A percentile compares a stretch with the other conserved stretches of the same genome.
phyloP scores from a whole-genome alignment of 2,113 vertebrate species.

The Genyomyrus donnyi region DNA sequence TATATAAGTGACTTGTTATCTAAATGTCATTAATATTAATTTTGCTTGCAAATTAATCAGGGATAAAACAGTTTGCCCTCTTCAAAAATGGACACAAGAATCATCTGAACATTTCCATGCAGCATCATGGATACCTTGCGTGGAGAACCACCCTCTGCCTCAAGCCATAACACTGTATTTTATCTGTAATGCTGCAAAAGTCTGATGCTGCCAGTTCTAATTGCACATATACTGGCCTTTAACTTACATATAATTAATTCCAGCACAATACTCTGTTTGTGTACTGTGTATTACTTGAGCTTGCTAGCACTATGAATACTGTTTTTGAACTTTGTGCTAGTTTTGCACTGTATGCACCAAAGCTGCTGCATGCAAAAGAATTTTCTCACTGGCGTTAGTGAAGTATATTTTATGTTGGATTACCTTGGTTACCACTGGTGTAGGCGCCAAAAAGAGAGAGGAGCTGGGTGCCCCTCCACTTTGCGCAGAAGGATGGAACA shows the following conservation, averaged over 20 bases:
- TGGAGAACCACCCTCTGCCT: neutral
- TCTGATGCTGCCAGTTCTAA: neutral
- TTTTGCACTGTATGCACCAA: neutral
- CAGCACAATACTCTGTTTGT: neutral
- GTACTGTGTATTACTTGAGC: neutral
- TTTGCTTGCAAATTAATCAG: neutral
- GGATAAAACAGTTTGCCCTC: neutral
- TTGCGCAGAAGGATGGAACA: neutral
- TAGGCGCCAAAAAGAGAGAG: neutral
- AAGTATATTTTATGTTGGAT: neutral
- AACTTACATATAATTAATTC: neutral
- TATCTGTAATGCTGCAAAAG: neutral
- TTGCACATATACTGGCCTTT: neutral
- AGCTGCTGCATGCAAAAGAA: neutral
- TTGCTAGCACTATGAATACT: neutral
- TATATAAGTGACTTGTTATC: neutral
- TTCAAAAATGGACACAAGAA: neutral
- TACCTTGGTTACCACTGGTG: neutral
- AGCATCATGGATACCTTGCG: neutral
- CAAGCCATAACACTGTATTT: neutral
- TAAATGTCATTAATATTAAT: constrained; percentile 1
- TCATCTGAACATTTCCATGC: neutral
- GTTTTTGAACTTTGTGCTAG: neutral
- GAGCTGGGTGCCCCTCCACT: neutral
- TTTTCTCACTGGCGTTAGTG: neutral